Percentiles rank a stretch among this genome's conserved stretches.
These are phyloP conservation scores for Speoplatyrhinus poulsoni DNA, from an alignment of 2,113 vertebrate species.

Conservation along the genomic window DNA sequence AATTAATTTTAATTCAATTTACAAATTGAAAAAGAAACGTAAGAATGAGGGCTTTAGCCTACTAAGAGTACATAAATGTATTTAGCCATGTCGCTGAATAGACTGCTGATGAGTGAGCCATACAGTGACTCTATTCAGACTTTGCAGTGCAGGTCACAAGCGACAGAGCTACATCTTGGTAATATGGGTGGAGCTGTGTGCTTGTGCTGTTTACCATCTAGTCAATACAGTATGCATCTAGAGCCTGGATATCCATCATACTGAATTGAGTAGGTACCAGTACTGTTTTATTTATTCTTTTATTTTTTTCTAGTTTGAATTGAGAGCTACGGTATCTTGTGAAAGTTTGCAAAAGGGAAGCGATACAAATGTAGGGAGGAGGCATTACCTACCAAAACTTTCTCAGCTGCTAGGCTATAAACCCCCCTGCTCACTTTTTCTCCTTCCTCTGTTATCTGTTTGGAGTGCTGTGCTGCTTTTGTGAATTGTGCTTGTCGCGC, in stretches of 20 bases:
- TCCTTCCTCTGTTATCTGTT: conserved; percentile 14
- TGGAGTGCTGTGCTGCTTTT: background rate
- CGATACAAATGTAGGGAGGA: conserved; percentile 19
- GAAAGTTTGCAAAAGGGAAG: conserved; percentile 27
- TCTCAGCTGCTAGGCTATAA: conserved; percentile 21
- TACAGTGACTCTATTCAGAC: conserved; percentile 66
- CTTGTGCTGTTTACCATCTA: conserved; percentile 26
- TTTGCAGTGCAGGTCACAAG: conserved; percentile 24
- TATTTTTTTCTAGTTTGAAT: conserved; percentile 7
- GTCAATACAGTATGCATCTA: background rate
- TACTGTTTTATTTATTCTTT: no score
- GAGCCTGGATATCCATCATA: conserved; percentile 23
- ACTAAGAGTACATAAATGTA: conserved; percentile 34
- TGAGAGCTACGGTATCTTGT: background rate
- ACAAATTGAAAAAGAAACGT: background rate
- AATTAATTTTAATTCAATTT: background rate
- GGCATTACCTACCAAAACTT: conserved; percentile 25
- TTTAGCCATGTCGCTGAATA: conserved; percentile 50
- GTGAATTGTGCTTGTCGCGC: conserved; percentile 12
- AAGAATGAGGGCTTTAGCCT: conserved; percentile 33
- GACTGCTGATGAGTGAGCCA: conserved; percentile 69
- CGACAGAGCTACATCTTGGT: conserved; percentile 45
- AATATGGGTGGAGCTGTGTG: conserved; percentile 38
- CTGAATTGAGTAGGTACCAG: background rate
- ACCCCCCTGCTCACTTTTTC: conserved; percentile 7